These are phyloP conservation scores for Formicarius rufipectus DNA, from an alignment of 2,113 vertebrate genomes.

Conservation along the genomic window DNA sequence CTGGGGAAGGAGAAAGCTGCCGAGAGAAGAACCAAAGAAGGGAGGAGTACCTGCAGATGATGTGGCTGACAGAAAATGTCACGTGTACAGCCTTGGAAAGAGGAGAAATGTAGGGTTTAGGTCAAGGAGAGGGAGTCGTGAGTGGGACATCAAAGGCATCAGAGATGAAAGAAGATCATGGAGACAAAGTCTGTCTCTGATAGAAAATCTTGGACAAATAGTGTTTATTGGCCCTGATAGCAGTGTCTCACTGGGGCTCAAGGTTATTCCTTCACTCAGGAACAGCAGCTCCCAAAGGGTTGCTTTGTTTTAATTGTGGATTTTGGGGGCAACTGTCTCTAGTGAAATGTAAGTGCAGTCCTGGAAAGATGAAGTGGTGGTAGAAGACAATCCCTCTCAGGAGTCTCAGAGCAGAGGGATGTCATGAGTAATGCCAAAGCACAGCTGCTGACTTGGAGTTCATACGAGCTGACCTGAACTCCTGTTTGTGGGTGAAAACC, in stretches of 20 bases:
- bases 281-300: neutral
- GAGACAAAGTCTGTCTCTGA: neutral
- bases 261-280: neutral
- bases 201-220: neutral
- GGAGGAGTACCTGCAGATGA: neutral
- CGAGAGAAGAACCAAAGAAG: neutral
- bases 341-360: neutral
- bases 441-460: constrained; percentile 20
- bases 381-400: neutral
- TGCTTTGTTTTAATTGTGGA: neutral
- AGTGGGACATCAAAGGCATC: neutral
- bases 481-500: constrained; percentile 41
- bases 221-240: neutral
- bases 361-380: neutral
- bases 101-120: neutral
- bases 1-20: neutral
- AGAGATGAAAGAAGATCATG: neutral
- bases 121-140: neutral
- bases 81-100: neutral
- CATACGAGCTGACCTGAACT: constrained; percentile 51
- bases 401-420: neutral
- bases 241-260: rapidly evolving
- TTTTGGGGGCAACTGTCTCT: neutral
- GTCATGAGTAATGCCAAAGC: constrained; percentile 28
- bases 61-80: neutral